Base-by-base conservation (phyloP, 2,888 invertebrate genomes). In the Icerya purchasi region DNA sequence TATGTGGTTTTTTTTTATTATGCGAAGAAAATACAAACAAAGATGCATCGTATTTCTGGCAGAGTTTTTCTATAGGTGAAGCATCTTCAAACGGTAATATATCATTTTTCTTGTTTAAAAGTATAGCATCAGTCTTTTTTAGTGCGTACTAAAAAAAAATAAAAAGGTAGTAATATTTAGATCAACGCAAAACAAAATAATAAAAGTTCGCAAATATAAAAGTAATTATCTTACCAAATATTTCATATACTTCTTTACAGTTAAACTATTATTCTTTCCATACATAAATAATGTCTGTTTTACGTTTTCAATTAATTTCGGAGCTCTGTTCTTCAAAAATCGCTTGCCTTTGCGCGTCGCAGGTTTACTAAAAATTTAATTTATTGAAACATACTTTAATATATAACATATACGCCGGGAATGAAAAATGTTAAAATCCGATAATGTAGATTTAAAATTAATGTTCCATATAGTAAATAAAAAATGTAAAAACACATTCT, bases 1-100 rank as follows among this genome's bases (percentile, higher is more conserved):
- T 96, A 69, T 94, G 81, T 0, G 96, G 96, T 18, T 94, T 77
- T 70, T 98, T 98, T 72, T 98, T 98, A 57, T 84, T 88, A 69
- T 94, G 88, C 1, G 87, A 86, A 2, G 86, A 90, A 69, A 94
- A 85, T 64, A 87, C 79, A 72, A 98, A 98, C 24, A 97, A 71
- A 0, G 93, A 82, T 18, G 89, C 80, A 72, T 97, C 91, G 69
- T 84, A 81, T 72, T 92, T 94, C 67, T 79, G 78, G 51, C 84
- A 81, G 79, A 77, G 68, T 76, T 80, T 70, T 72, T 89, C 88
- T 64, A 97, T 74, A 2, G 86, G 81, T 1, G 84, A 80, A 0
- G 81, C 76, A 74, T 96, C 86, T 74, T 97, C 97, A 73, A 98
- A 96, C 0, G 96, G 89, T 20, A 88, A 79, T 62, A 92, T 80